Evolutionary conservation across 2,113 vertebrate genomes (phyloP), one percentile per base, ranked within the genome.

Genomic region (Lanius collurio): DNA sequence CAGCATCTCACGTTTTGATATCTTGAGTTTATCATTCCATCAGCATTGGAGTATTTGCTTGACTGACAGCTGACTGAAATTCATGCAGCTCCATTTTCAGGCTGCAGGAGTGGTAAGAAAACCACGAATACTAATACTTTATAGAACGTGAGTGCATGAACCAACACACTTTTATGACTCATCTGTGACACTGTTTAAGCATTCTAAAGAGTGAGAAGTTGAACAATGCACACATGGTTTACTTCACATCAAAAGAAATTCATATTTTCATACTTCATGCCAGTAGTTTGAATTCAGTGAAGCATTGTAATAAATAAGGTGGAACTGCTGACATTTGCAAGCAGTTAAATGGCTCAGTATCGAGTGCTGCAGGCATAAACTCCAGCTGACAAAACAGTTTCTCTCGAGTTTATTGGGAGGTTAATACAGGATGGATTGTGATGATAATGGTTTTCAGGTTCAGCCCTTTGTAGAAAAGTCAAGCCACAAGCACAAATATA

Each of bases 301-400:
- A 78, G 83, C 90, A 39, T 9, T 78, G 46, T 31, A 87, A 74
- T 5, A 74, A 52, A 75, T n/a, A 91, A 87, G 37, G 78, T 42
- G 63, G 53, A 93, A 85, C n/a, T 89, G 80, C 84, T 96, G 95
- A 90, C 44, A 77, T 80, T 53, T 84, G 76, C 64, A 87, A 41
- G 53, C 60, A 59, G 39, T 30, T 57, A 92, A 86, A 86, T n/a
- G 59, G 47, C 71, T 93, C 31, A 6, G 30, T 30, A 53, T 73
- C 2, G 17, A 64, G 41, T 13, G 64, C 68, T 86, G 62, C 70
- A 60, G 86, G 65, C 65, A 59, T 27, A 53, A 89, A 73, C 18
- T 47, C 62, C n/a, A 42, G 41, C 90, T 75, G 83, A 77, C 60
- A 89, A 57, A 91, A 83, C 21, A 53, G 17, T 27, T 94, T 23